These are phyloP conservation scores for Aproaerema taeniolella DNA, from an alignment of 2,888 invertebrate species.

Conservation along the genomic window DNA sequence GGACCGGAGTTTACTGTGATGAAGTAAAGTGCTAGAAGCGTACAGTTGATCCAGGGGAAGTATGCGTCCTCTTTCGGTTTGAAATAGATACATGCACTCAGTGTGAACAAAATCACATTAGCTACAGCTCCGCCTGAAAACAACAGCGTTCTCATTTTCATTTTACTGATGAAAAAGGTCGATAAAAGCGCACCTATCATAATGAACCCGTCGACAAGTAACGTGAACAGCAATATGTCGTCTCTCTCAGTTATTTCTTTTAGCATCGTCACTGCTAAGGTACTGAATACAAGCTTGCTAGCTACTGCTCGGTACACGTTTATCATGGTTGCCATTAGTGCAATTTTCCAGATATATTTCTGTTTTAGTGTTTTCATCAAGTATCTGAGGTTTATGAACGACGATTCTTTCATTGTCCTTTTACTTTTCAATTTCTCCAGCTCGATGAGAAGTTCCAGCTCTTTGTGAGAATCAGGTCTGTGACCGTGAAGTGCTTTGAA, in stretches of 20 bases:
- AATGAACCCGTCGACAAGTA: slow-evolving; percentile 17
- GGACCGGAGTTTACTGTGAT: slow-evolving; percentile 25
- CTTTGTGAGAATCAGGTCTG: slow-evolving; percentile 16
- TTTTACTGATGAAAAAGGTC: slow-evolving; percentile 19
- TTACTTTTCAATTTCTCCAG: neutral
- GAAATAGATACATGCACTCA: slow-evolving; percentile 20
- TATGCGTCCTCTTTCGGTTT: slow-evolving; percentile 8
- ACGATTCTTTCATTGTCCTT: neutral
- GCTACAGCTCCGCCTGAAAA: slow-evolving; percentile 21
- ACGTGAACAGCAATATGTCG: slow-evolving; percentile 22
- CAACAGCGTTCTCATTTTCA: slow-evolving; percentile 20
- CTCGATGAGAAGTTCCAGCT: slow-evolving; percentile 17
- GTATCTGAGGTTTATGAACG: neutral
- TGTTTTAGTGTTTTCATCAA: neutral
- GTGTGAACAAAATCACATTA: slow-evolving; percentile 16
- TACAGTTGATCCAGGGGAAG: slow-evolving; percentile 18
- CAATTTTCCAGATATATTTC: neutral
- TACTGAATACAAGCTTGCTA: slow-evolving; percentile 20
- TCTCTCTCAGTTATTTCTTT: slow-evolving; percentile 22
- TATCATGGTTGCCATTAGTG: slow-evolving; percentile 15
- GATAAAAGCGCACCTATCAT: slow-evolving; percentile 23
- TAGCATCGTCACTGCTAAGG: slow-evolving; percentile 22
- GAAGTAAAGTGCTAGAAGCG: slow-evolving; percentile 25
- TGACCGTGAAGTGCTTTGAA: slow-evolving; percentile 23
- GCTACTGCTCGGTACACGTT: slow-evolving; percentile 20